These are phyloP conservation scores for Malurus leucopterus DNA, from an alignment of 2,797 vertebrate species.

Conservation along the genomic window DNA sequence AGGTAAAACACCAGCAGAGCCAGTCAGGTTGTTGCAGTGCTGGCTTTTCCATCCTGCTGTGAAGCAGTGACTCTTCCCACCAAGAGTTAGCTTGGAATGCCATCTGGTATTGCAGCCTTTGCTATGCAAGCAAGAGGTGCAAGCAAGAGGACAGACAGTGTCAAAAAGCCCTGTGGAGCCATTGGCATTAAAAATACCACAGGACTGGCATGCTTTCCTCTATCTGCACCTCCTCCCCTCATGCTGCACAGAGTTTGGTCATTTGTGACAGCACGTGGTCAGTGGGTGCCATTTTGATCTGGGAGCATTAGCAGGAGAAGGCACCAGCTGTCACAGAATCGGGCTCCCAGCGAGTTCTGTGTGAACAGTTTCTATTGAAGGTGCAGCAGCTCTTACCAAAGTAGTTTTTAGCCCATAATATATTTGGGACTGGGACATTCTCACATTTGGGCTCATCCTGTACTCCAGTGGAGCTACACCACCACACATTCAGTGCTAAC, in stretches of 20 bases:
- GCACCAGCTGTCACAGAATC: background rate
- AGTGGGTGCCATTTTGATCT: constrained; percentile 8
- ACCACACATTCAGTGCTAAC: background rate
- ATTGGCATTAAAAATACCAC: background rate
- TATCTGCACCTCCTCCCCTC: background rate
- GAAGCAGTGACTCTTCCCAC: background rate
- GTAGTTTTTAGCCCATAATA: background rate
- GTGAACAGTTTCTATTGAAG: background rate
- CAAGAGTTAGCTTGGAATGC: background rate
- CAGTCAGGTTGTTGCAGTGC: background rate
- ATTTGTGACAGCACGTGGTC: background rate
- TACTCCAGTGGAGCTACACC: background rate
- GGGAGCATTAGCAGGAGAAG: background rate
- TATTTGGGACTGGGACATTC: background rate
- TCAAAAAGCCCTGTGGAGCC: background rate
- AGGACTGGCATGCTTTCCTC: background rate
- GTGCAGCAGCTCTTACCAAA: background rate
- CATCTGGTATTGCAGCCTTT: background rate
- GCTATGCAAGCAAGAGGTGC: background rate
- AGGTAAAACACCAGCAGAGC: constrained; percentile 72
- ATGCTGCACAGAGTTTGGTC: background rate
- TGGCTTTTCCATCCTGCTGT: background rate
- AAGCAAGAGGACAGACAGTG: background rate
- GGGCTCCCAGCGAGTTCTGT: background rate
- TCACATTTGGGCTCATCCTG: background rate